Base-by-base conservation (phyloP, 2,888 invertebrate genomes). In the Prosapia bicincta region DNA sequence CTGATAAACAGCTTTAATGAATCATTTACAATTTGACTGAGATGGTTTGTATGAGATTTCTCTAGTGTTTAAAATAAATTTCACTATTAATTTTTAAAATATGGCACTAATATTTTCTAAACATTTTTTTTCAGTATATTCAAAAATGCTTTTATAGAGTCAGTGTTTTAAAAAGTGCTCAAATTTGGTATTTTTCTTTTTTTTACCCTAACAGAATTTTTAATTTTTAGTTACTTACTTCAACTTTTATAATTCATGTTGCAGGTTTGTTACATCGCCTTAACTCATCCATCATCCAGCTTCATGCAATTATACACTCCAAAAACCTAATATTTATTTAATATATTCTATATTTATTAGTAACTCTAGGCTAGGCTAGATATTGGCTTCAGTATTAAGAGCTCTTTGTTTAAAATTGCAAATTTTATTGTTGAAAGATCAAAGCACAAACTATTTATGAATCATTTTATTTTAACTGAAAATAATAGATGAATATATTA, bases 371-470 rank as follows among this genome's bases (percentile, higher is more conserved):
- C 15, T 38, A 15, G 15, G 54, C 54, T 54, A 54, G 54, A 54
- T 20, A 54, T 54, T 20, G 54, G 54, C 6, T 20, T 54, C 54
- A 54, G 54, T 54, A 54, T 54, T 54, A 54, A 54, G 20, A 54
- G 3, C 54, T 54, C 54, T 54, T 54, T 54, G 54, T 54, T 54
- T 54, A 54, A 5, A 20, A 20, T 54, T 54, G 20, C 54, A 54
- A 69, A 69, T 69, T 69, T 74, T 69, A 69, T 74, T 74, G 74
- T 74, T 74, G 69, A 69, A 65, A 69, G 54, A 69, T 69, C n/a
- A 68, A 74, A 69, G 74, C 74, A 74, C 74, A 69, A 74, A 69
- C 54, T 69, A 73, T 74, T 74, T 74, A 69, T 69, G 69, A 74
- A 73, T 26, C 68, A 74, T 69, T 69, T 66, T 69, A 74, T 74